These are phyloP conservation scores for Tamandua tetradactyla DNA, from an alignment of 2,797 vertebrate genomes.

Conservation along the genomic window DNA sequence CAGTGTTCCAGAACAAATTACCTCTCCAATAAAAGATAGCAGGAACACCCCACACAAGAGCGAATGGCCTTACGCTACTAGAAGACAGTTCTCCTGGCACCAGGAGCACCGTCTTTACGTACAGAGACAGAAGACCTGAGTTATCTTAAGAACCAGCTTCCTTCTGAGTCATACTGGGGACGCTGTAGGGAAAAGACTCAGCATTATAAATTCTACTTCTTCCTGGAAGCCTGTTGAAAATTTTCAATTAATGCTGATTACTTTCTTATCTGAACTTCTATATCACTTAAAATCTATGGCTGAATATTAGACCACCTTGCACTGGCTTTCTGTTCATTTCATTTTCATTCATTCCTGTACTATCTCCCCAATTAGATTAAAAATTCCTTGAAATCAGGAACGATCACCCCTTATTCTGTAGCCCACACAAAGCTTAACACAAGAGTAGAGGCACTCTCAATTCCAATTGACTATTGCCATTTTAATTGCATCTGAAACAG, in stretches of 20 bases:
- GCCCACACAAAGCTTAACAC: not conserved
- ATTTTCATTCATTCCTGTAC: not conserved
- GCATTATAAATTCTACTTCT: constrained; percentile 7
- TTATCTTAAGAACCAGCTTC: not conserved
- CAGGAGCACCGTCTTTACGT: not conserved
- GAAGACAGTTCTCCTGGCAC: not conserved
- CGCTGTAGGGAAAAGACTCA: not conserved
- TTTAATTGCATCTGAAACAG: not conserved
- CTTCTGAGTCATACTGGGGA: not conserved
- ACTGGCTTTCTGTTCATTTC: not conserved
- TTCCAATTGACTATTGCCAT: not conserved
- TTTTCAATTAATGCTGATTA: not conserved
- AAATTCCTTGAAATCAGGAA: not conserved
- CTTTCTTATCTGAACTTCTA: not conserved
- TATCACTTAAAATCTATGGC: not conserved
- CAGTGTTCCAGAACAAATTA: not conserved
- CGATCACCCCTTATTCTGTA: not conserved
- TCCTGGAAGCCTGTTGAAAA: not conserved
- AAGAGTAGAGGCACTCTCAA: not conserved
- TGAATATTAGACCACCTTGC: not conserved
- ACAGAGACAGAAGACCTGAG: not conserved
- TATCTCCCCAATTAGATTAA: not conserved
- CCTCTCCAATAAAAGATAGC: not conserved
- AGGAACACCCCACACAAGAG: not conserved
- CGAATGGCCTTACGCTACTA: not conserved